Percentiles rank a stretch among this genome's conserved stretches.
Conservation (phyloP, 2,113 vertebrate species). For the Xiphorhynchus elegans region DNA sequence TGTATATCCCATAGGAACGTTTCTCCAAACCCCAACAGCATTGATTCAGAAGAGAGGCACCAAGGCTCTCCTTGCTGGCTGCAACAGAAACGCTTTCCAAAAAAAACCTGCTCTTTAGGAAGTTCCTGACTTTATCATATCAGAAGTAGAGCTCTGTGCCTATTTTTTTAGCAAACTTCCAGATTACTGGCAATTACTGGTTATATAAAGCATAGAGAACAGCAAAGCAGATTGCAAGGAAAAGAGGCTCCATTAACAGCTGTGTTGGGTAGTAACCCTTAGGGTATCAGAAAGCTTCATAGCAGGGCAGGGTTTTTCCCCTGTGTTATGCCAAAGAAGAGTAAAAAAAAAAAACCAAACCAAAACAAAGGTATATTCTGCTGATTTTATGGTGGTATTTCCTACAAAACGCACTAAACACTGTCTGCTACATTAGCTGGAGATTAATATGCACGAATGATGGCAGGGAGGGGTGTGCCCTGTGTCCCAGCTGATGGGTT, state of each 20-base stretch:
- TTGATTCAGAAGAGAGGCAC: neutral
- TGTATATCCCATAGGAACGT: neutral
- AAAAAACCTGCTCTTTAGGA: neutral
- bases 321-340: neutral
- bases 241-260: neutral
- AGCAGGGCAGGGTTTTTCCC: neutral
- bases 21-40: neutral
- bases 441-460: neutral
- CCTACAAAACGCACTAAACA: constrained; percentile 22
- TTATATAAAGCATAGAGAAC: neutral
- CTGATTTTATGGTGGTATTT: neutral
- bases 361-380: neutral
- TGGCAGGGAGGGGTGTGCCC: neutral
- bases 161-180: neutral
- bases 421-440: neutral
- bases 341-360: neutral
- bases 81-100: neutral
- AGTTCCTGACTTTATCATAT: neutral
- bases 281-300: neutral
- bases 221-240: neutral
- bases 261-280: neutral
- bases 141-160: neutral
- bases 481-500: neutral
- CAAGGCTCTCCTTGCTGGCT: neutral
- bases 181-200: neutral